Conservation (phyloP, 2,113 vertebrate species). For the Climacteris rufus region DNA sequence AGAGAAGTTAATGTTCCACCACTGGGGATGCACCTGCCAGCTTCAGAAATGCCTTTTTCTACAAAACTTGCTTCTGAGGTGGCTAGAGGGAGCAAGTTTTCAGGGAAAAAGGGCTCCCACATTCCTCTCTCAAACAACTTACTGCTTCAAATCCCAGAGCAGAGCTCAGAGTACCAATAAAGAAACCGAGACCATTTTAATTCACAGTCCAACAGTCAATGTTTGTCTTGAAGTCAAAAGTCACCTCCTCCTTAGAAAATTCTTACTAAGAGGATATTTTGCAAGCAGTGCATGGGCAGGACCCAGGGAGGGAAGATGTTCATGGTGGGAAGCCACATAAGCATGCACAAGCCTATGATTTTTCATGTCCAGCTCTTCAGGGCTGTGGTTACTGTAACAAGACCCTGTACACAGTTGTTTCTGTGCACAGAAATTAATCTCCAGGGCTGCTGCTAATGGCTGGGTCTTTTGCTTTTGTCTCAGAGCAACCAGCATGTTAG, state of each 20-base stretch:
- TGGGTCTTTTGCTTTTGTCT: neutral
- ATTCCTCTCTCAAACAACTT: neutral
- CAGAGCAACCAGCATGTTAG: neutral
- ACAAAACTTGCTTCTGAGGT: neutral
- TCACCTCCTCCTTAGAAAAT: neutral
- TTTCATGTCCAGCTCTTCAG: neutral
- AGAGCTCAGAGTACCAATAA: neutral
- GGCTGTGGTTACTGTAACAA: neutral
- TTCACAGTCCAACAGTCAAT: neutral
- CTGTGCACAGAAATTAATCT: neutral
- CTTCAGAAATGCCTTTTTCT: neutral
- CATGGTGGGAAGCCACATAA: neutral
- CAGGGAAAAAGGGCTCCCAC: neutral
- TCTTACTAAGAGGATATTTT: neutral
- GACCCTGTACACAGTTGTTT: neutral
- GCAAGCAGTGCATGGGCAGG: neutral
- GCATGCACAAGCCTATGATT: neutral
- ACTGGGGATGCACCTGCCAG: accelerated
- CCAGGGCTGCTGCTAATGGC: accelerated
- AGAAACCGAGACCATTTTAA: neutral
- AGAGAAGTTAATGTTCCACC: neutral
- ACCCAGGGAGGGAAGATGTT: neutral
- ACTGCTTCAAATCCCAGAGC: neutral
- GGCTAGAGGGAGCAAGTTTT: neutral
- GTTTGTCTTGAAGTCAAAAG: neutral